Percentiles rank a stretch among this genome's conserved stretches.
Evolutionary conservation across 2,113 vertebrate species (phyloP).

Genomic region (Potamarius usumacintae): DNA sequence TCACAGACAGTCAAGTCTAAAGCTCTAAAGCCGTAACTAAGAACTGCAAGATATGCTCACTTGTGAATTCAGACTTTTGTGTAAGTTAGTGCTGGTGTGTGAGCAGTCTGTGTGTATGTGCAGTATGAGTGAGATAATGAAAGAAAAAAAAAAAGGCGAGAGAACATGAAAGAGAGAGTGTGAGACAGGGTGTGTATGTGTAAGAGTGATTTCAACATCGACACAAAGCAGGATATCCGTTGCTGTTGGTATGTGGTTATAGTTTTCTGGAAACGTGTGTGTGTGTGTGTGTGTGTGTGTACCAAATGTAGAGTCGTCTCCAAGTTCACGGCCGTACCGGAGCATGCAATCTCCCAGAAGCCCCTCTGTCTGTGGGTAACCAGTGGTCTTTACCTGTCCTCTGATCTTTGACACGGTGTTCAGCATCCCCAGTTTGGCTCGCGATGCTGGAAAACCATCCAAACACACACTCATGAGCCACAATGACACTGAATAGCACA

Average conservation of each 20-base stretch:
- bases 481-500: background rate
- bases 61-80: background rate
- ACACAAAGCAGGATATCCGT: constrained; percentile 33
- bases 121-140: background rate
- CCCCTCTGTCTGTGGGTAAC: constrained; percentile 90
- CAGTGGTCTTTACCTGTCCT: constrained; percentile 89
- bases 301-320: constrained; percentile 88
- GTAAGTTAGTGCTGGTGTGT: background rate
- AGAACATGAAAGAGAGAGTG: background rate
- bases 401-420: constrained; percentile 92
- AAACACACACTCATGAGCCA: background rate
- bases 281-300: constrained; percentile 51
- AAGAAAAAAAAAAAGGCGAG: background rate
- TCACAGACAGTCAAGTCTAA: background rate
- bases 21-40: background rate
- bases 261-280: background rate
- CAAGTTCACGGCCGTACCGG: constrained; percentile 86
- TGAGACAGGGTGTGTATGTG: background rate
- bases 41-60: background rate
- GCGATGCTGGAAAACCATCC: constrained; percentile 76
- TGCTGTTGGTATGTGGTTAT: background rate
- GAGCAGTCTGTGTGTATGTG: background rate
- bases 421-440: constrained; percentile 92
- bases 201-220: constrained; percentile 11
- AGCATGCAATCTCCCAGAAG: constrained; percentile 92